Evolutionary conservation across 2,888 invertebrate genomes (phyloP).

Genomic region (Boloria selene): DNA sequence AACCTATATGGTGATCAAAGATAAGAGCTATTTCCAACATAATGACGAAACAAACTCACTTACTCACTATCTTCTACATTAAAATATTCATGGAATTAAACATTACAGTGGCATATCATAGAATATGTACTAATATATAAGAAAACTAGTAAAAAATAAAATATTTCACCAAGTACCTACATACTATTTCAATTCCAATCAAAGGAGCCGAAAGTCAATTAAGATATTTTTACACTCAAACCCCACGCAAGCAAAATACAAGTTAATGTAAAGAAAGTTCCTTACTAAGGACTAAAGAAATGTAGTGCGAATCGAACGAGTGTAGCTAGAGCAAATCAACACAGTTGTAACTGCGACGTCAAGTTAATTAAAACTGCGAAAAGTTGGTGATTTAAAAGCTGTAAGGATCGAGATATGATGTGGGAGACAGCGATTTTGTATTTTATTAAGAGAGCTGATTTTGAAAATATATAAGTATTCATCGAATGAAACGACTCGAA

Average conservation of each 20-base stretch:
- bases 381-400: conserved; percentile 74
- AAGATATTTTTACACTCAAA: conserved; percentile 24
- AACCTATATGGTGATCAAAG: no score
- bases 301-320: conserved; percentile 43
- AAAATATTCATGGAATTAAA: no score
- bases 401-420: conserved; percentile 29
- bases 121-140: no score
- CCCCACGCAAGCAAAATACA: conserved; percentile 22
- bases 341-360: conserved; percentile 73
- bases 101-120: no score
- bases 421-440: conserved; percentile 22
- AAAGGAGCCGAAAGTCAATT: conserved; percentile 8
- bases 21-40: no score
- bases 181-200: background rate
- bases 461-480: background rate
- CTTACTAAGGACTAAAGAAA: conserved; percentile 43
- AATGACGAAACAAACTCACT: no score
- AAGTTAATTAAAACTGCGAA: conserved; percentile 79
- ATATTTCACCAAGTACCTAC: background rate
- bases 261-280: conserved; percentile 37
- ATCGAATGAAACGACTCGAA: no score
- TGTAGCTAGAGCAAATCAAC: conserved; percentile 63
- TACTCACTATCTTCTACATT: no score
- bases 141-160: background rate
- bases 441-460: no score